These are phyloP conservation scores for Porites lobata DNA, from an alignment of 92 coral and sea anemone genomes.

Conservation along the genomic window DNA sequence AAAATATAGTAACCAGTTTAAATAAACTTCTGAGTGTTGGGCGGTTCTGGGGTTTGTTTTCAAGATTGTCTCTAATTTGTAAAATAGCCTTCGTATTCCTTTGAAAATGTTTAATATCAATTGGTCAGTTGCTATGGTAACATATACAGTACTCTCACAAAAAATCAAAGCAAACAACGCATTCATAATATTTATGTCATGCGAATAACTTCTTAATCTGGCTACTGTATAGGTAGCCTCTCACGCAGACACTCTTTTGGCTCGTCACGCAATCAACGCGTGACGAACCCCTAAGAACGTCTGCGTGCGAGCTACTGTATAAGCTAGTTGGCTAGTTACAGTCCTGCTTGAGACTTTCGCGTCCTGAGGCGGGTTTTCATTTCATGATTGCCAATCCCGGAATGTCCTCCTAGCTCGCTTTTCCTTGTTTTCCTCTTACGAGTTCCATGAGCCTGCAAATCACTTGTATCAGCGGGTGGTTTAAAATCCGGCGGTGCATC, in stretches of 20 bases:
- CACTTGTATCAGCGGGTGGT: slow-evolving; percentile 32
- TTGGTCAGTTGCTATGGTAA: not conserved
- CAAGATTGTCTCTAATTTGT: not conserved
- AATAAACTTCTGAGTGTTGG: not conserved
- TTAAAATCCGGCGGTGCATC: not conserved
- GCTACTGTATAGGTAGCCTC: no score
- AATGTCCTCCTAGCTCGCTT: slow-evolving; percentile 45
- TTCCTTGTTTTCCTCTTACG: slow-evolving; percentile 63
- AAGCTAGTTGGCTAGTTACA: slow-evolving; percentile 25
- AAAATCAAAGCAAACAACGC: not conserved
- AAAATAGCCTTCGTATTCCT: not conserved
- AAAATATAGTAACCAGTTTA: not conserved
- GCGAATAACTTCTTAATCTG: not conserved
- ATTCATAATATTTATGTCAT: not conserved
- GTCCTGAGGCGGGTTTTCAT: slow-evolving; percentile 59
- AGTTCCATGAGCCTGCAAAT: slow-evolving; percentile 49
- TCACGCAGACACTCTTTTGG: no score
- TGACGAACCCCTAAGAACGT: no score
- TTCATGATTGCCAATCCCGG: slow-evolving; percentile 14
- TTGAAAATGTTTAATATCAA: not conserved
- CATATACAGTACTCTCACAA: not conserved
- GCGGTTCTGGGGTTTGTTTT: not conserved
- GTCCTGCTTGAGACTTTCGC: slow-evolving; percentile 80
- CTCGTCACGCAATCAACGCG: no score
- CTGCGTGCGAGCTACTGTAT: no score